Percentiles rank a stretch among this genome's conserved stretches.
These are phyloP conservation scores for Gerris lacustris DNA, from an alignment of 2,888 invertebrate genomes.

Conservation along the genomic window DNA sequence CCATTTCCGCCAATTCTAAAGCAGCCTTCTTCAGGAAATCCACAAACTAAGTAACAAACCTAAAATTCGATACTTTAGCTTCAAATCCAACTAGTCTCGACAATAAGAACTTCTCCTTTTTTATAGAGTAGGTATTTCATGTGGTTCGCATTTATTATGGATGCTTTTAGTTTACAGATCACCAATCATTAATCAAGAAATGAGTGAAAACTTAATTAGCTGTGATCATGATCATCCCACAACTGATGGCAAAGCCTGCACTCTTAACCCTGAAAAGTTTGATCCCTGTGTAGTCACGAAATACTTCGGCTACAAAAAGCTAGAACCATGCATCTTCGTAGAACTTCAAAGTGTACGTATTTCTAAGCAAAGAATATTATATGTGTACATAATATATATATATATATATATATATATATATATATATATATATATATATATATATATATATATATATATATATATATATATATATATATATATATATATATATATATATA, in stretches of 20 bases:
- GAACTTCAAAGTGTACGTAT: conserved; percentile 79
- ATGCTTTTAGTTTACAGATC: conserved; percentile 16
- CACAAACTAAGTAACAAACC: too few relatives aligned
- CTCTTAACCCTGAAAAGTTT: conserved; percentile 59
- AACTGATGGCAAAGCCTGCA: conserved; percentile 60
- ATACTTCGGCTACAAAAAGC: conserved; percentile 73
- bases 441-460: too few relatives aligned
- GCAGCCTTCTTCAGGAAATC: too few relatives aligned
- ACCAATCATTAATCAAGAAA: conserved; percentile 17
- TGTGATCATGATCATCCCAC: background rate
- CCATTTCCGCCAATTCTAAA: too few relatives aligned
- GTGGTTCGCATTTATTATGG: background rate
- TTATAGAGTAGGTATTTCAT: too few relatives aligned
- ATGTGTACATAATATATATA: background rate
- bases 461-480: too few relatives aligned
- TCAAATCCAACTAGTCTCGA: too few relatives aligned
- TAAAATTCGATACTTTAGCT: too few relatives aligned
- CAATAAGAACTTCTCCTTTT: too few relatives aligned
- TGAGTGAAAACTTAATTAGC: conserved; percentile 18
- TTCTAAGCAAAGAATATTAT: background rate
- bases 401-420: background rate
- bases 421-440: too few relatives aligned
- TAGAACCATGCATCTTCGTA: conserved; percentile 85
- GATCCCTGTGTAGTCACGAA: conserved; percentile 61
- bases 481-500: too few relatives aligned